These are phyloP conservation scores for Drosophila mercatorum DNA, from an alignment of 2,888 invertebrate species.

Conservation along the genomic window DNA sequence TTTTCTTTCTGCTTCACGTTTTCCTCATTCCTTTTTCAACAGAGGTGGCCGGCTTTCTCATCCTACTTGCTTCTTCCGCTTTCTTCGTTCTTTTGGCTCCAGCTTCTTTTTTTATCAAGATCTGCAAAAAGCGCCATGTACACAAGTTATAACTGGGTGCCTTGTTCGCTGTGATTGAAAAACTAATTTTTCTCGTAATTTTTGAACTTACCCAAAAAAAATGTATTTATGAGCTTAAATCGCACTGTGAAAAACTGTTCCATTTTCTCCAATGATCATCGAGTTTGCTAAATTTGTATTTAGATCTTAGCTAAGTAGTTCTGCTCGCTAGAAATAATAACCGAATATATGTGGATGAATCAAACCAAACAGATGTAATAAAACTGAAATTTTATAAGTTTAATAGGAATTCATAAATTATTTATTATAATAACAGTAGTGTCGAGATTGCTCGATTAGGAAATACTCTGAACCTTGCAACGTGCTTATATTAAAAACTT, in stretches of 20 bases:
- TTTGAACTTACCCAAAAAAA: not conserved
- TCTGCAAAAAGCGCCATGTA: not conserved
- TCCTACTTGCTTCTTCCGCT: not conserved
- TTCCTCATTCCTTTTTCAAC: slow-evolving; percentile 14
- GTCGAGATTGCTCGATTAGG: no score
- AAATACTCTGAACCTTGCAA: no score
- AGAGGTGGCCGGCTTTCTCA: not conserved
- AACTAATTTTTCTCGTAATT: not conserved
- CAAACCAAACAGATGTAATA: no score
- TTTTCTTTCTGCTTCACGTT: slow-evolving; percentile 46
- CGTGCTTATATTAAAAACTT: no score
- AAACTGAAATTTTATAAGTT: no score
- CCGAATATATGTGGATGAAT: no score
- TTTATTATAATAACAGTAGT: no score
- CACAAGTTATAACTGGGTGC: not conserved
- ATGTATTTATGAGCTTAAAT: not conserved
- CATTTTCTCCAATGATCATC: not conserved
- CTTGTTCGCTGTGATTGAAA: not conserved
- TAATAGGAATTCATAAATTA: no score
- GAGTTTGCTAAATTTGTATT: no score
- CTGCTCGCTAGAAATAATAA: no score
- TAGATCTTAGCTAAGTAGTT: no score
- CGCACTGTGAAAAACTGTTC: not conserved
- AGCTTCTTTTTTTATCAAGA: not conserved
- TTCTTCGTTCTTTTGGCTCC: not conserved